Percentiles rank a stretch among this genome's conserved stretches.
Conservation (phyloP, 1,140 invertebrate genomes). For the Tetraneura akinire region DNA sequence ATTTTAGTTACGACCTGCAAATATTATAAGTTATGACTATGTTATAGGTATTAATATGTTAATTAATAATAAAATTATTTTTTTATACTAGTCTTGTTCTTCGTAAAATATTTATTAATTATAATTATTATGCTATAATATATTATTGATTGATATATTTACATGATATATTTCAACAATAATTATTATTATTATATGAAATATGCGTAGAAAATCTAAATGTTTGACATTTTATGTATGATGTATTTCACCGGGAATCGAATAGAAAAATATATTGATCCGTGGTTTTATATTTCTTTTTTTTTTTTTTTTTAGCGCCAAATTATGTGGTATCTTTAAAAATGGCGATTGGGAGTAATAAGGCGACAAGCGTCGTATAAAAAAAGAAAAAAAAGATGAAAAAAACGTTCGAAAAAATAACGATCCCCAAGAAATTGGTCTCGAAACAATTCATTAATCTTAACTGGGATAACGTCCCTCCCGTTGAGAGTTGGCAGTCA, state of each 20-base stretch:
- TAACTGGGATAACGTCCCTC: constrained; percentile 49
- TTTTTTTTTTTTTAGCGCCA: not conserved
- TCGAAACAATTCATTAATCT: constrained; percentile 51
- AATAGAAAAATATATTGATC: constrained; percentile 2
- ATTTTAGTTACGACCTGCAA: too few species aligned
- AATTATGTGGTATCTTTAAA: constrained; percentile 44
- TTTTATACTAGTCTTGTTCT: too few species aligned
- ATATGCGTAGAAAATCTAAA: too few species aligned
- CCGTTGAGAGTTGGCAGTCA: constrained; percentile 51
- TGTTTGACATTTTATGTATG: too few species aligned
- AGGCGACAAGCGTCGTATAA: constrained; percentile 39
- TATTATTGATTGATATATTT: too few species aligned
- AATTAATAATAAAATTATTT: too few species aligned
- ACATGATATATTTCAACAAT: too few species aligned
- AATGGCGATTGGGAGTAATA: constrained; percentile 48
- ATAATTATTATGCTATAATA: too few species aligned
- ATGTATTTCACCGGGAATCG: not conserved
- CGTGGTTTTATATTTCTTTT: not conserved
- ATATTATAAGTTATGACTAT: too few species aligned
- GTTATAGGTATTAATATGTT: too few species aligned
- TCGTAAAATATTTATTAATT: too few species aligned
- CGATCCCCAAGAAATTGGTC: constrained; percentile 50
- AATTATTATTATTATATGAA: too few species aligned
- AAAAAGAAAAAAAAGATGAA: constrained; percentile 22
- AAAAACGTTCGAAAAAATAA: constrained; percentile 42